phyloP scores from a whole-genome alignment of 2,797 vertebrate genomes.

The Microctenopoma steveboyesi region DNA sequence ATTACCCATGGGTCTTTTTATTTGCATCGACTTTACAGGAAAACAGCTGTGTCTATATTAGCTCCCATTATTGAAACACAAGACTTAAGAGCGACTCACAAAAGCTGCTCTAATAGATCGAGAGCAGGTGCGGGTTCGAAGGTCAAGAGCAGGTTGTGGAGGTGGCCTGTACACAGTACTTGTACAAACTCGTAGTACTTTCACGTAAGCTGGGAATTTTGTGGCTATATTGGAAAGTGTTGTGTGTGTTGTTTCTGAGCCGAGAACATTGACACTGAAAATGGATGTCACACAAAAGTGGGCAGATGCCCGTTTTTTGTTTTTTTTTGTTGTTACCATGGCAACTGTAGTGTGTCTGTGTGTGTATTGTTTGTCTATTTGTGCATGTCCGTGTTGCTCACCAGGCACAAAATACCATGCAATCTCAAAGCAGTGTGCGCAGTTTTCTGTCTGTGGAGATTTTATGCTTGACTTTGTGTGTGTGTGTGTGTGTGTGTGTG shows the following conservation, averaged over 20 bases:
- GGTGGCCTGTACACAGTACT: slow-evolving; percentile 40
- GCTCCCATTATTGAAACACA: slow-evolving; percentile 67
- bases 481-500: background rate
- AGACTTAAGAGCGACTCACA: slow-evolving; percentile 42
- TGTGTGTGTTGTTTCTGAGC: slow-evolving; percentile 43
- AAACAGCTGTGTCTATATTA: slow-evolving; percentile 77
- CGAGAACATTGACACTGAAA: slow-evolving; percentile 71
- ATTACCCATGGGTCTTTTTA: slow-evolving; percentile 75
- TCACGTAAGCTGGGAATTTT: slow-evolving; percentile 33
- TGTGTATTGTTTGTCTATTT: slow-evolving; percentile 1
- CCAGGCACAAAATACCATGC: slow-evolving; percentile 74
- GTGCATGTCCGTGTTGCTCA: slow-evolving; percentile 69
- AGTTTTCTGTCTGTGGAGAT: slow-evolving; percentile 17
- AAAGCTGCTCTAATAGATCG: slow-evolving; percentile 37
- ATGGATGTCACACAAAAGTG: slow-evolving; percentile 77
- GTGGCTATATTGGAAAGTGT: slow-evolving; percentile 52
- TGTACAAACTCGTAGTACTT: slow-evolving; percentile 45
- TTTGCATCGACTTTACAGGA: slow-evolving; percentile 74
- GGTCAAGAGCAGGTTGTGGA: slow-evolving; percentile 22
- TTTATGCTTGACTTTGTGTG: background rate
- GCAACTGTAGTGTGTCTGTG: slow-evolving; percentile 58
- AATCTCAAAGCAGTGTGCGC: slow-evolving; percentile 50
- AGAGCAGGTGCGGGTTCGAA: slow-evolving; percentile 35
- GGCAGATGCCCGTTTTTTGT: slow-evolving; percentile 56
- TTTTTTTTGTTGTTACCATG: slow-evolving; percentile 59